Evolutionary conservation across 2,888 invertebrate species (phyloP), one percentile per base, ranked within the genome.

Genomic region (Eristalinus aeneus): DNA sequence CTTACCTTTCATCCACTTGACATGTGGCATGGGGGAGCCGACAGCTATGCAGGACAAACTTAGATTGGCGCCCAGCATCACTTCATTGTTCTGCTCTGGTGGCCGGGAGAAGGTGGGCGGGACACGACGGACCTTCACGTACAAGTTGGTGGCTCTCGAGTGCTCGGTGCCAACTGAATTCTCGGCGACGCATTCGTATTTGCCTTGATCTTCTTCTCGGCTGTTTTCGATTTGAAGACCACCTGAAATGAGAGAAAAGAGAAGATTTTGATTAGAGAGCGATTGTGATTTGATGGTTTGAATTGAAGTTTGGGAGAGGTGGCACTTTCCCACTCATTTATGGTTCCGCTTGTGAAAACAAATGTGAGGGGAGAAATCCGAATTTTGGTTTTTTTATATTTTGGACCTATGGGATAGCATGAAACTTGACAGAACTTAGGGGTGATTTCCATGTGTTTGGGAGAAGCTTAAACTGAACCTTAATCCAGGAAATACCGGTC

Each of bases 1-100:
- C 64, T 88, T 89, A 94, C 95, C 97, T 93, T 97, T 96, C 89
- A 96, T 95, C 97, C 97, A 97, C 93, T 97, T 98, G 73, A 99
- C 98, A 89, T 95, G 96, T 1, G 99, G 99, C 98, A 99, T 98
- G 6, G 99, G 99, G 0, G 99, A 98, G 22, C 99, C 99, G 34
- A 98, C 97, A 10, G 99, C 99, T 74, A 98, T 98, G 92, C 99
- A 99, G 77, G 98, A 98, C 88, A 99, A 94, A 92, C 98, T 99
- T 89, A 99, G 94, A 91, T 96, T 96, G 0, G 97, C 96, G 12
- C 98, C 98, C 67, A 98, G 94, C 95, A 97, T 97, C 71, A 99
- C 98, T 91, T 98, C 98, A 88, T 96, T 96, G 68, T 96, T 93
- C 11, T 95, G 94, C 56, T 97, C 96, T 82, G 99, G 98, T 22